Evolutionary conservation across 2,797 vertebrate genomes (phyloP).

Genomic region (Lithobates sylvaticus): DNA sequence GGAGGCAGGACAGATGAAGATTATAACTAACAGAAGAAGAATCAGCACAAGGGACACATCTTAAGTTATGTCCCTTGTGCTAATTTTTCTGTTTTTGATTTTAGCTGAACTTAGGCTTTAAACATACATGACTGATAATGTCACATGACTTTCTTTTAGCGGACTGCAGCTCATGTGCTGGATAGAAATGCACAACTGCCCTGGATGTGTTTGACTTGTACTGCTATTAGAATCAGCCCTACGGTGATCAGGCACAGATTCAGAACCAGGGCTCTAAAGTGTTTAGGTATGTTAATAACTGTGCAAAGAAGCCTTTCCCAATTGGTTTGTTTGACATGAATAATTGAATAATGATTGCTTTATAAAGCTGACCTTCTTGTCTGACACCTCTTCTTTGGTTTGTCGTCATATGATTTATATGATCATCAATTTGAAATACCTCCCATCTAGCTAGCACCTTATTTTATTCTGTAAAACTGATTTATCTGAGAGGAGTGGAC

Average conservation of each 20-base stretch:
- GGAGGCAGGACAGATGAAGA: too few relatives aligned
- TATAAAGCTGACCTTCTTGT: slow-evolving; percentile 18
- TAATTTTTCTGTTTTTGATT: too few relatives aligned
- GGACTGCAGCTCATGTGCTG: background rate
- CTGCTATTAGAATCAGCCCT: background rate
- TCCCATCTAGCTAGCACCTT: background rate
- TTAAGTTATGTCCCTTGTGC: too few relatives aligned
- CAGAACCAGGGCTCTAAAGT: background rate
- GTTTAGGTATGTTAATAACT: background rate
- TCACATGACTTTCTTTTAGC: too few relatives aligned
- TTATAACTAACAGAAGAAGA: too few relatives aligned
- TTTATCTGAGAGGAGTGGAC: slow-evolving; percentile 11
- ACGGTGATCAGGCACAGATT: background rate
- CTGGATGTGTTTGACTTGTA: background rate
- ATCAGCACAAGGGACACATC: too few relatives aligned
- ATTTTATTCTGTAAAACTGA: background rate
- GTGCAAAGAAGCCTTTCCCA: background rate
- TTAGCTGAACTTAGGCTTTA: too few relatives aligned
- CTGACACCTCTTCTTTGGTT: background rate
- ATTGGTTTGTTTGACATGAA: background rate
- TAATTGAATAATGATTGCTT: background rate
- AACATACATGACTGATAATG: too few relatives aligned
- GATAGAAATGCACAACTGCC: background rate
- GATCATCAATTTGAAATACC: background rate
- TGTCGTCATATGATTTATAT: background rate